A percentile compares a stretch with the other conserved stretches of the same genome.
Evolutionary conservation across 2,888 invertebrate genomes (phyloP).

Genomic region (Balanococcus diminutus): DNA sequence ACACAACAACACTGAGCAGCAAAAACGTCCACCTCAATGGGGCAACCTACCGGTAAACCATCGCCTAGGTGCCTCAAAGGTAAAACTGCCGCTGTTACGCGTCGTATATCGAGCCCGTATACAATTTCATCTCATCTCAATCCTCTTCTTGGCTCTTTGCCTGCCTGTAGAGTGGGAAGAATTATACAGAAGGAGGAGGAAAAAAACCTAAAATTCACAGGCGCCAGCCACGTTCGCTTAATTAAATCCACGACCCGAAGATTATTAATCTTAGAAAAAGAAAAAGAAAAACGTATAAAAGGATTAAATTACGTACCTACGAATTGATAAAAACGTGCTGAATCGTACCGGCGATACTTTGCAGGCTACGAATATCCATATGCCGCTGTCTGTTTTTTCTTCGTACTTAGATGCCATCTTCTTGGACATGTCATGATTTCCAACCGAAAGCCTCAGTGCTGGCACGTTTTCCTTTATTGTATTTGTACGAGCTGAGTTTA

Average conservation of each 20-base stretch:
- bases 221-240: conserved; percentile 47
- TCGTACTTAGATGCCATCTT: neutral
- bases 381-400: neutral
- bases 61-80: conserved; percentile 38
- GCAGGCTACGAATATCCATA: neutral
- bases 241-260: conserved; percentile 45
- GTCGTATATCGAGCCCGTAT: neutral
- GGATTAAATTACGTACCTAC: conserved; percentile 21
- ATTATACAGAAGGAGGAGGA: too few relatives aligned
- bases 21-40: neutral
- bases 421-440: neutral
- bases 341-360: neutral
- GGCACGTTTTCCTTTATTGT: neutral
- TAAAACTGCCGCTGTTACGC: conserved; percentile 52
- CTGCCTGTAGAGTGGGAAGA: neutral
- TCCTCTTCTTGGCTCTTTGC: too few relatives aligned
- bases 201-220: conserved; percentile 15
- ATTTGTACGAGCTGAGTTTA: neutral
- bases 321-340: conserved; percentile 6
- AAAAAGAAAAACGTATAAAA: conserved; percentile 2
- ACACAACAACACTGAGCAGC: neutral
- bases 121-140: conserved; percentile 25
- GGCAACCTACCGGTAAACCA: neutral
- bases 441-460: neutral
- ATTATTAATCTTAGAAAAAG: neutral